Evolutionary conservation across 2,888 invertebrate genomes (phyloP).

Genomic region (Drosophila mettleri): DNA sequence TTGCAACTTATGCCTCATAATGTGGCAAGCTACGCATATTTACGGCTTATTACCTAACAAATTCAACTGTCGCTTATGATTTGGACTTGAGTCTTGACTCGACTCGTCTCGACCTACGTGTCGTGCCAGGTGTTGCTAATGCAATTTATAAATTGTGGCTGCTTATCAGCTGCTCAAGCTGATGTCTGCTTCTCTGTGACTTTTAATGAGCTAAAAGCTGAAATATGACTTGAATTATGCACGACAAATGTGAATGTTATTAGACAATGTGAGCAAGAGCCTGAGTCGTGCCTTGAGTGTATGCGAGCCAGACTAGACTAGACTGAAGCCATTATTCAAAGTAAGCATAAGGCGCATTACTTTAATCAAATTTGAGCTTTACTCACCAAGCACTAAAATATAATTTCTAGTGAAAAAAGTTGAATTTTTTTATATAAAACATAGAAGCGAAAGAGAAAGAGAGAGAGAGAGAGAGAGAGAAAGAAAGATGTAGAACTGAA

Average conservation of each 20-base stretch:
- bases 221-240: constrained; percentile 28
- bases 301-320: neutral
- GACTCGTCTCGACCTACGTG: neutral
- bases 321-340: neutral
- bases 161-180: constrained; percentile 24
- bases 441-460: no score
- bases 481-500: neutral
- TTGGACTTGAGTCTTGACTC: constrained; percentile 30
- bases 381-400: no score
- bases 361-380: neutral
- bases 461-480: neutral
- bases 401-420: neutral
- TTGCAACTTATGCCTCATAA: constrained; percentile 53
- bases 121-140: constrained; percentile 59
- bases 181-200: constrained; percentile 6
- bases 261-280: neutral
- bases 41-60: constrained; percentile 60
- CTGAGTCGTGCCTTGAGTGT: neutral
- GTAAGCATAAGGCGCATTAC: neutral
- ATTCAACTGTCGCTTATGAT: constrained; percentile 67
- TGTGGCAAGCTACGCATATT: constrained; percentile 53
- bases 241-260: constrained; percentile 5
- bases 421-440: no score
- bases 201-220: constrained; percentile 28
- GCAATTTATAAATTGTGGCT: constrained; percentile 62